phyloP scores from a whole-genome alignment of 1,140 invertebrate species.

The Ceratina japonica region DNA sequence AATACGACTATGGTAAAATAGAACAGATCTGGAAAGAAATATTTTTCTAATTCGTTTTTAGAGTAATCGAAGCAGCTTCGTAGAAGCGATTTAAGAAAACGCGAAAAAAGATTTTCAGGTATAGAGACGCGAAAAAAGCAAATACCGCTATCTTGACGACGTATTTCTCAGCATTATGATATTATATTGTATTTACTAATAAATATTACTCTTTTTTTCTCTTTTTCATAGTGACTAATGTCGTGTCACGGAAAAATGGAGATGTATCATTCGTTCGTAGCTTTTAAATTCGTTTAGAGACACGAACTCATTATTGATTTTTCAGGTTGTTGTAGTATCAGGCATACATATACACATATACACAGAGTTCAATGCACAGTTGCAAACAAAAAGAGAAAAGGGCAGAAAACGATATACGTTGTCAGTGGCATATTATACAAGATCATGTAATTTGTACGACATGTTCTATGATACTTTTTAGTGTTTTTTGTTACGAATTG shows the following conservation, averaged over 20 bases:
- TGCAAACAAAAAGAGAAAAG: neutral
- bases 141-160: slow-evolving; percentile 20
- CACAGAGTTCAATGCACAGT: slow-evolving; percentile 13
- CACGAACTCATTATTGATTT: slow-evolving; percentile 25
- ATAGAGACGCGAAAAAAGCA: slow-evolving; percentile 9
- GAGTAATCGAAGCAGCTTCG: slow-evolving; percentile 51
- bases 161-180: slow-evolving; percentile 50
- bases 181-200: slow-evolving; percentile 35
- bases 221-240: slow-evolving; percentile 7
- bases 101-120: slow-evolving; percentile 24
- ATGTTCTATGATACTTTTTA: slow-evolving; percentile 16
- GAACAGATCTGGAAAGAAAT: slow-evolving; percentile 57
- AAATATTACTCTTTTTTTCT: slow-evolving; percentile 32
- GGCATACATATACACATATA: neutral
- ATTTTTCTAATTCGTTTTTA: slow-evolving; percentile 67
- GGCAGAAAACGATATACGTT: slow-evolving; percentile 1
- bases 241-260: neutral
- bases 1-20: slow-evolving; percentile 56
- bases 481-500: slow-evolving; percentile 36
- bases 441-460: slow-evolving; percentile 10
- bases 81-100: slow-evolving; percentile 38
- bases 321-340: slow-evolving; percentile 30
- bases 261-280: slow-evolving; percentile 29
- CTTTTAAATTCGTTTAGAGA: slow-evolving; percentile 32
- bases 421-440: neutral